Conservation (phyloP, 2,113 vertebrate species). For the Caloenas nicobarica region DNA sequence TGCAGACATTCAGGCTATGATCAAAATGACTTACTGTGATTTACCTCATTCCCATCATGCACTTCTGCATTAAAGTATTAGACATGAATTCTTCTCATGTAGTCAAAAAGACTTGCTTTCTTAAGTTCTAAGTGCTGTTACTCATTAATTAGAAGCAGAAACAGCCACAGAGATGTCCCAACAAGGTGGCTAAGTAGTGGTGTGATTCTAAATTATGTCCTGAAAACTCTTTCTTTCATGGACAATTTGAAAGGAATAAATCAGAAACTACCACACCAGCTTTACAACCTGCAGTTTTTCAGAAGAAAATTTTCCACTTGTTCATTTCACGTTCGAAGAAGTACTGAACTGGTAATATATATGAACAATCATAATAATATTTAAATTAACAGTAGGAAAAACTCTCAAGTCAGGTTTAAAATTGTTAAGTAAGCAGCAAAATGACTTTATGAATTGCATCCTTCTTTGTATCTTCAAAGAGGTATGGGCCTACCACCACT, state of each 20-base stretch:
- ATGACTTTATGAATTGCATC: neutral
- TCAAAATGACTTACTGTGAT: constrained; percentile 1
- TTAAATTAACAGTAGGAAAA: neutral
- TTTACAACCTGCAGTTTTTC: neutral
- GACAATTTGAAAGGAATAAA: neutral
- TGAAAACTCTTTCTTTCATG: neutral
- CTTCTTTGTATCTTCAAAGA: neutral
- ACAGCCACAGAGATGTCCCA: neutral
- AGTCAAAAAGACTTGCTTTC: neutral
- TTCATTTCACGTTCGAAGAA: neutral
- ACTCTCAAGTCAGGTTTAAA: neutral
- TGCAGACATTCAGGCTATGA: neutral
- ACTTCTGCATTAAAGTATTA: neutral
- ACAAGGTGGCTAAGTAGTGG: neutral
- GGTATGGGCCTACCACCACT: too few relatives aligned
- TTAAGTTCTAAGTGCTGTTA: neutral
- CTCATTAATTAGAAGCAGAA: constrained; percentile 20
- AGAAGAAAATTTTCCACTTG: neutral
- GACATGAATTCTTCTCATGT: neutral
- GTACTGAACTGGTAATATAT: neutral
- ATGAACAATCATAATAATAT: neutral
- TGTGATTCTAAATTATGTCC: neutral
- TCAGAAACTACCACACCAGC: neutral
- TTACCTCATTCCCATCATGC: constrained; percentile 12
- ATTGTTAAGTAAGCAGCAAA: neutral